Evolutionary conservation across 2,888 invertebrate species (phyloP), one percentile per base, ranked within the genome.

Genomic region (Digitonthophagus gazella): DNA sequence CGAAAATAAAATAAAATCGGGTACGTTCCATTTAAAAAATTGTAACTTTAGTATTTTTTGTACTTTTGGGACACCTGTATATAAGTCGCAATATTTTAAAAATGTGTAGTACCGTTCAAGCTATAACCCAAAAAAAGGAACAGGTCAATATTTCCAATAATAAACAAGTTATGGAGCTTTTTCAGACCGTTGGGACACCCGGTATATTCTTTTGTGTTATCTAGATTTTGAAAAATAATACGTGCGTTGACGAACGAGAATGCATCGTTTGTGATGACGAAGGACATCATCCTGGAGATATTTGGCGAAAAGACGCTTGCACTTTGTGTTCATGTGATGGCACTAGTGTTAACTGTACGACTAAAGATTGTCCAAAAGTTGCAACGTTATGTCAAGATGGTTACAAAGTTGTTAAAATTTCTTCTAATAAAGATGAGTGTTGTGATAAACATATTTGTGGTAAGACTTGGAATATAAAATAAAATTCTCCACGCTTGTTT

Each of bases 191-290:
- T n/a, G n/a, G n/a, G n/a, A n/a, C n/a, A n/a, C n/a, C n/a, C n/a
- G n/a, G n/a, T n/a, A n/a, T n/a, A n/a, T 54, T 1, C 1, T 54
- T 2, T n/a, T 54, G 11, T n/a, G 11, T 8, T 70, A 54, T 67
- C 63, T 76, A 89, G 85, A 89, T 92, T 0, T 84, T 91, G 72
- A 86, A 90, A 68, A 90, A 91, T 77, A 89, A 87, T 70, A 89
- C 88, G 2, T 96, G 96, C 77, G 87, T 95, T 0, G 84, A 86
- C 6, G 87, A 88, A 44, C 83, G 83, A 58, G 85, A 88, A 74
- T 92, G 93, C 80, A 86, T 88, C 75, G 88, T 90, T 0, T 95
- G 95, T 76, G 94, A 94, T 75, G 87, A 89, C 2, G 87, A 88
- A 64, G 89, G 89, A 19, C 92, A 92, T 77, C 86, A 85, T 68